A percentile compares a stretch with the other conserved stretches of the same genome.
phyloP scores from a whole-genome alignment of 2,797 vertebrate genomes.

The Microcaecilia unicolor region DNA sequence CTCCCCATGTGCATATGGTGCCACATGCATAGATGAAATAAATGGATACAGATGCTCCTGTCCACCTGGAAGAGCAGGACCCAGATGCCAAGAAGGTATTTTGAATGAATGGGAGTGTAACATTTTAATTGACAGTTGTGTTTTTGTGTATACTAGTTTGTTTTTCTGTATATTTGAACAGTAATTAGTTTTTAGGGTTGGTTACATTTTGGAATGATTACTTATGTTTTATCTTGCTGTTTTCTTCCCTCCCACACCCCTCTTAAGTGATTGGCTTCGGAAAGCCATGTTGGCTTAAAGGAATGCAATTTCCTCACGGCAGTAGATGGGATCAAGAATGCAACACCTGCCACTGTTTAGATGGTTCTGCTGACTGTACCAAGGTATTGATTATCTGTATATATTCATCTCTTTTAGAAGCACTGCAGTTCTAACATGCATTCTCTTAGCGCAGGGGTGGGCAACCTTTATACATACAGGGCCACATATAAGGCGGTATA shows the following conservation, averaged over 20 bases:
- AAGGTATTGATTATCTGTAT: constrained; percentile 58
- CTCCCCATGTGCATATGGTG: constrained; percentile 80
- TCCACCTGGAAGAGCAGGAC: constrained; percentile 72
- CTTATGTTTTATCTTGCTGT: background rate
- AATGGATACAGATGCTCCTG: constrained; percentile 79
- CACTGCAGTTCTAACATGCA: no score
- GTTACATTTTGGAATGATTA: background rate
- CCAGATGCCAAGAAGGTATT: constrained; percentile 80
- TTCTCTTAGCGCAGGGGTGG: background rate
- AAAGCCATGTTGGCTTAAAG: constrained; percentile 70
- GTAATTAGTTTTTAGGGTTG: background rate
- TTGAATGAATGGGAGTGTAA: background rate
- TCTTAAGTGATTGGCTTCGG: constrained; percentile 69
- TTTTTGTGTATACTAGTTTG: background rate
- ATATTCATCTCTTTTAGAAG: no score
- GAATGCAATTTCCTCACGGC: constrained; percentile 69
- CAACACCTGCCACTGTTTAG: constrained; percentile 76
- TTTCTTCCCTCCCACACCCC: background rate
- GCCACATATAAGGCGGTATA: no score
- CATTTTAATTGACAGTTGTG: background rate
- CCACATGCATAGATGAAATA: constrained; percentile 86
- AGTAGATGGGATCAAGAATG: constrained; percentile 84
- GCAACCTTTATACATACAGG: no score
- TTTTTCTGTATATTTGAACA: no score
- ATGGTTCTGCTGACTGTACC: constrained; percentile 74